Conservation (phyloP, 2,797 vertebrate genomes). For the Morus bassanus region DNA sequence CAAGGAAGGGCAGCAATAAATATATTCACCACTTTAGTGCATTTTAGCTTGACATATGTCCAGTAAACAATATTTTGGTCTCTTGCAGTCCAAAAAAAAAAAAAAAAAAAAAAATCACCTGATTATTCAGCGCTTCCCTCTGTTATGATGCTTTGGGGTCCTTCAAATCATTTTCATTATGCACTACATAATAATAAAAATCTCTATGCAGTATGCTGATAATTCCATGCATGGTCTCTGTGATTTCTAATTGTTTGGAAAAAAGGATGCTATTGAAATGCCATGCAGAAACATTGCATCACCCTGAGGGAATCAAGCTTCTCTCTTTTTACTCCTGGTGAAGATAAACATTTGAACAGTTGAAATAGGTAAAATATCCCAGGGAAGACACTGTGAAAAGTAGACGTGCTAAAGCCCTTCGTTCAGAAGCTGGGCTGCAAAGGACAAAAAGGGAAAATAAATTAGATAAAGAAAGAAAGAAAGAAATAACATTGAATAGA, state of each 20-base stretch:
- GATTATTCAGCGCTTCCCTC: constrained; percentile 52
- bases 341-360: constrained; percentile 65
- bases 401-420: background rate
- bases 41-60: constrained; percentile 65
- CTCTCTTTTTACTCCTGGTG: constrained; percentile 10
- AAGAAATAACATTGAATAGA: background rate
- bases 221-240: constrained; percentile 24
- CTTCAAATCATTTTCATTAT: constrained; percentile 68
- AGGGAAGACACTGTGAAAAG: constrained; percentile 26
- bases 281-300: constrained; percentile 40
- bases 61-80: constrained; percentile 57
- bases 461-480: constrained; percentile 31
- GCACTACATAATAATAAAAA: constrained; percentile 53
- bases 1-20: constrained; percentile 21
- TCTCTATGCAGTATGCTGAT: constrained; percentile 42
- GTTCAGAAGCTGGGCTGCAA: background rate
- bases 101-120: background rate
- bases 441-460: constrained; percentile 39
- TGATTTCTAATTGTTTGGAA: constrained; percentile 69
- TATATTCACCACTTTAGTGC: constrained; percentile 53
- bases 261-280: constrained; percentile 56
- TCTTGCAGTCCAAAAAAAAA: background rate
- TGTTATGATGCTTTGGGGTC: constrained; percentile 57
- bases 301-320: constrained; percentile 52
- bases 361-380: constrained; percentile 50